Evolutionary conservation across 2,113 vertebrate species (phyloP), one percentile per base, ranked within the genome.

Genomic region (Varanus salvator): DNA sequence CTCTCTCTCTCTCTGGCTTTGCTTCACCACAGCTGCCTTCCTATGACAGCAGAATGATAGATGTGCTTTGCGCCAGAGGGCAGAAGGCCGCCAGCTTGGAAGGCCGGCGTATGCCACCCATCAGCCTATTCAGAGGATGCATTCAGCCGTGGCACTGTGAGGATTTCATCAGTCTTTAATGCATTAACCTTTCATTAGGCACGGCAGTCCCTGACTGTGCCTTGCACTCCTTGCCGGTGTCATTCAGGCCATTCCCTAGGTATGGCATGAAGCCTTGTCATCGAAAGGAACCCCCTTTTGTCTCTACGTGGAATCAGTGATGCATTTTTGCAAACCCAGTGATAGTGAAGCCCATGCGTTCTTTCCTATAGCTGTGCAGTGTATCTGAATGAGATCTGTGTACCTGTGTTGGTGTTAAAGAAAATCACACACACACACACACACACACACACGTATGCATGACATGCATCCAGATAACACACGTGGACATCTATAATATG

Each of bases 111-210:
- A 15, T 90, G 88, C 87, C 89, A 52, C 66, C 44, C 7, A 1
- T 74, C 52, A 7, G 23, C 60, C 85, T 91, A 17, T 76, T 92
- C 93, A 89, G 91, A 8, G 68, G 80, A 44, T 3, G 60, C 1
- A 0, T 66, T 88, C 81, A 94, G 90, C 89, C 9, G 0, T 93
- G 85, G 34, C 72, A 90, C 69, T 69, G 44, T 0, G 0, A 85
- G 84, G 68, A 76, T 50, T 92, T 90, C 87, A 23, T 88, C 72
- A 88, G 93, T 27, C 91, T 91, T 89, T 91, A 66, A 48, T 72
- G 72, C 31, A 50, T 31, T n/a, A 69, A 85, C 66, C 71, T 90
- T 90, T 87, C 69, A 80, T 87, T 87, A 90, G 87, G 8, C 6
- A 14, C 68, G 66, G 86, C 86, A 92, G 50, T 0, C 1, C 69